Evolutionary conservation across 1,140 invertebrate genomes (phyloP).

Genomic region (Rhizoglyphus robini): DNA sequence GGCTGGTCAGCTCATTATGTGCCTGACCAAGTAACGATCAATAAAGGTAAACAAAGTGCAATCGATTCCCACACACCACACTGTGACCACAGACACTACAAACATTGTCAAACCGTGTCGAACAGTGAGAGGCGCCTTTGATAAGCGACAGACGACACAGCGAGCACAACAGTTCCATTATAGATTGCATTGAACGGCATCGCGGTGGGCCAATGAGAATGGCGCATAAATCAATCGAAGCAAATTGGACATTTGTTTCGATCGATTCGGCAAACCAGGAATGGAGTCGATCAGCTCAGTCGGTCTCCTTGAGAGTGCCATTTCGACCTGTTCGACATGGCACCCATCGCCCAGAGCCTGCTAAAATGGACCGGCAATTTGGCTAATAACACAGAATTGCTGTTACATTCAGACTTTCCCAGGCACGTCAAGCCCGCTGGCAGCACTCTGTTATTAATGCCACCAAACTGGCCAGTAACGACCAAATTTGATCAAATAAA

Average conservation of each 20-base stretch:
- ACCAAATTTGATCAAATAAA: conserved; percentile 5
- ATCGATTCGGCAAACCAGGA: background rate
- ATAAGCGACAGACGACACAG: background rate
- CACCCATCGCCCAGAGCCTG: too few relatives aligned
- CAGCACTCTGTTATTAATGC: too few relatives aligned
- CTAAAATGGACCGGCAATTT: too few relatives aligned
- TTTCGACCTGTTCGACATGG: too few relatives aligned
- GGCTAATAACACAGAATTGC: background rate
- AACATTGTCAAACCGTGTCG: background rate
- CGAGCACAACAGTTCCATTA: background rate
- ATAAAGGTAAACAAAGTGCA: background rate
- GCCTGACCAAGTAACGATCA: background rate
- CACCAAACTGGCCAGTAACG: background rate
- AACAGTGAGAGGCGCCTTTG: background rate
- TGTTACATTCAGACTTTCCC: conserved; percentile 1
- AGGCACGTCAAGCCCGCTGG: background rate
- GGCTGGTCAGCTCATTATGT: background rate
- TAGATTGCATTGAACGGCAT: background rate
- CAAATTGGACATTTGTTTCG: conserved; percentile 1
- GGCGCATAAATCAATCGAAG: background rate
- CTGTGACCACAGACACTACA: too few relatives aligned
- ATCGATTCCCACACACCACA: background rate
- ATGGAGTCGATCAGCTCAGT: background rate
- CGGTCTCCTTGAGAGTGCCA: too few relatives aligned
- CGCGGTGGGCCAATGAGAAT: background rate